Percentiles rank a stretch among this genome's conserved stretches.
Conservation (phyloP, 2,113 vertebrate species). For the Campylomormyrus numenius region DNA sequence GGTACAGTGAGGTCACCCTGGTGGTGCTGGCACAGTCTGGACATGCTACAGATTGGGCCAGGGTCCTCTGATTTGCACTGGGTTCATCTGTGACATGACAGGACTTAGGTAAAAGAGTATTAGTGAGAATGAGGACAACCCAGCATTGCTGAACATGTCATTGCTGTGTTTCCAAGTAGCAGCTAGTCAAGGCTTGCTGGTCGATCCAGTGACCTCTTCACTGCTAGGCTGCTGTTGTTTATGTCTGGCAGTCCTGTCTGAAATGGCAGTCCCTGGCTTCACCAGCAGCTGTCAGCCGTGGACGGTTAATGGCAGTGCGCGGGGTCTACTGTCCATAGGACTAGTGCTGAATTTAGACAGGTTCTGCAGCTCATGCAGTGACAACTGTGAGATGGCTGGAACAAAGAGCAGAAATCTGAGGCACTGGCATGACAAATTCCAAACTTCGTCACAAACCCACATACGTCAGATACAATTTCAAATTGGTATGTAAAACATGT, state of each 20-base stretch:
- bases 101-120: not conserved
- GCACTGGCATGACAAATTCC: not conserved
- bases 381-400: not conserved
- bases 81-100: not conserved
- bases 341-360: not conserved
- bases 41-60: not conserved
- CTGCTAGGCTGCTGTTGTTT: not conserved
- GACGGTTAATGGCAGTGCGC: not conserved
- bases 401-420: not conserved
- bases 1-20: not conserved
- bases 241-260: not conserved
- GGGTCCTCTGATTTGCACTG: not conserved
- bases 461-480: not conserved
- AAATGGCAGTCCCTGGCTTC: not conserved
- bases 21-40: not conserved
- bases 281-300: not conserved
- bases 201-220: not conserved
- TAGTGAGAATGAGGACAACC: not conserved
- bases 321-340: not conserved
- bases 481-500: not conserved
- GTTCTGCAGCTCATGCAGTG: not conserved
- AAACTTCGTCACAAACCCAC: not conserved
- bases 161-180: not conserved
- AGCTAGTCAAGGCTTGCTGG: not conserved
- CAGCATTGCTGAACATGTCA: not conserved